Evolutionary conservation across 2,113 vertebrate species (phyloP).

Genomic region (Gasterosteus nipponicus): DNA sequence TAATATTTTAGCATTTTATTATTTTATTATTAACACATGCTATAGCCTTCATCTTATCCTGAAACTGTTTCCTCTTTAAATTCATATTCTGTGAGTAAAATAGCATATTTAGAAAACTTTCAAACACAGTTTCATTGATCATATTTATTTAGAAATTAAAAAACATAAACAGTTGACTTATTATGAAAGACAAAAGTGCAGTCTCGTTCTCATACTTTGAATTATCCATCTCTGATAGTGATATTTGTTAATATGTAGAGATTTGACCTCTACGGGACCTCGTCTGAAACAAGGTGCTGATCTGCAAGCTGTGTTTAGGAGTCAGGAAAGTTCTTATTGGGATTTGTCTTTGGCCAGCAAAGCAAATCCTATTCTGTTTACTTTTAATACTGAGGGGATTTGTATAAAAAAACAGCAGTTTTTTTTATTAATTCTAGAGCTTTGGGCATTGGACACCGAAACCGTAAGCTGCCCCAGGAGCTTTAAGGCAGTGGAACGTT

Average conservation of each 20-base stretch:
- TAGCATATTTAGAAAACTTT: too few relatives aligned
- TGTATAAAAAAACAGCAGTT: conserved; percentile 39
- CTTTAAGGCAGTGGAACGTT: conserved; percentile 3
- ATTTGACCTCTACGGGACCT: neutral
- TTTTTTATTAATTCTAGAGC: conserved; percentile 39
- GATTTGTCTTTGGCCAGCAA: conserved; percentile 23
- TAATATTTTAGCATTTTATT: too few relatives aligned
- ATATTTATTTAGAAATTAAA: too few relatives aligned
- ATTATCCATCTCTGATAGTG: neutral
- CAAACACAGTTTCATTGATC: too few relatives aligned
- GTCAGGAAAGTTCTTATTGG: conserved; percentile 25
- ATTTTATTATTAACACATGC: too few relatives aligned
- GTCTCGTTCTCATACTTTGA: neutral
- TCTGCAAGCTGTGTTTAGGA: conserved; percentile 1
- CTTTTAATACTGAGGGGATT: conserved; percentile 72
- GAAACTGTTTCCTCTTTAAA: too few relatives aligned
- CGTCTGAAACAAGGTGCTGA: conserved; percentile 19
- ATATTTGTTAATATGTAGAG: neutral
- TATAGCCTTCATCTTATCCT: too few relatives aligned
- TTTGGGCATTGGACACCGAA: conserved; percentile 10
- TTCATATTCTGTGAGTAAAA: too few relatives aligned
- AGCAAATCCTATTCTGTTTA: conserved; percentile 58
- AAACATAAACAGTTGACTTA: too few relatives aligned
- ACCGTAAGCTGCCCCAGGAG: conserved; percentile 9
- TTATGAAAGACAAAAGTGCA: too few relatives aligned